Base-by-base conservation (phyloP, 2,797 vertebrate species). In the Sebastes minor region DNA sequence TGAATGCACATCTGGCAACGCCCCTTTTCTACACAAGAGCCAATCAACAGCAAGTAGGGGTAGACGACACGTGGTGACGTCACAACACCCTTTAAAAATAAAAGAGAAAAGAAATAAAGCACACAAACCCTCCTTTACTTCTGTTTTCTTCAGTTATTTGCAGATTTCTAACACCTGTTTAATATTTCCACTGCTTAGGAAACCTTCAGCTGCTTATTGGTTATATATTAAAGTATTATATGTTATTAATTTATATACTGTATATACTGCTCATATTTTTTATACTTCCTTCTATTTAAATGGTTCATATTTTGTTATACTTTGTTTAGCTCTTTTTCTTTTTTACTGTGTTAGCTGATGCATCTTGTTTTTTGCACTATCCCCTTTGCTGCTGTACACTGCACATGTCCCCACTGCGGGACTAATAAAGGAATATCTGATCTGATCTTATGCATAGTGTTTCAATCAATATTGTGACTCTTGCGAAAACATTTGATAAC, bases 31-130 rank as follows among this genome's bases (percentile, higher is more conserved):
- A 11, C 32, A 12, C 23, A 28, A 53, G 11, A 71, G 35, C 86
- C 83, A 90, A 91, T 86, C 71, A 80, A 22, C 28, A 28, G 18
- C 12, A 25, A 71, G 33, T 27, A 12, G 18, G 61, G 67, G 5
- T 0, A 5, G 52, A 2, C 22, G 1, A 14, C 14, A n/a, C 1
- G 7, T 1, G 0, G 3, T 42, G 30, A 72, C 25, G 68, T 76
- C 53, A 83, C 6, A 6, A 0, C 14, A 2, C 16, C 16, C 1
- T 23, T 2, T n/a, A 46, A 38, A 35, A 38, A 23, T 46, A 32
- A 42, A n/a, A 27, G 6, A 9, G 20, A 25, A 55, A 42, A 5
- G 1, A 3, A 46, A 57, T 20, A 8, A 38, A 13, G 3, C 23
- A 13, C 4, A 63, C 2, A 11, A 53, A 4, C 7, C 14, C 38